Evolutionary conservation across 2,797 vertebrate genomes (phyloP).

Genomic region (Eremophila alpestris): DNA sequence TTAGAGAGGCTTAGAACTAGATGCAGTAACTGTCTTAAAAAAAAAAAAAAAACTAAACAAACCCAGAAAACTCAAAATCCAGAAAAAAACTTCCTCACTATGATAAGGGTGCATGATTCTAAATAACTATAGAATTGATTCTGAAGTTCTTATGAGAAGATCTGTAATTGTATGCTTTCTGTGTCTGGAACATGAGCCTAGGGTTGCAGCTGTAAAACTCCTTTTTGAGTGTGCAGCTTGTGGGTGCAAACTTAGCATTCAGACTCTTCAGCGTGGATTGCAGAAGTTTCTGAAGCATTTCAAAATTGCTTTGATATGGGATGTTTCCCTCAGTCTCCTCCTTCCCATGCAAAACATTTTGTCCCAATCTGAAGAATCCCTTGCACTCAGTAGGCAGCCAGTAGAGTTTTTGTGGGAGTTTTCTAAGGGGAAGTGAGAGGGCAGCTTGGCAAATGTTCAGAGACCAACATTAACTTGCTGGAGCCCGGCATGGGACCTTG

Average conservation of each 20-base stretch:
- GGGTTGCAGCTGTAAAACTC: background rate
- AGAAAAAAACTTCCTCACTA: background rate
- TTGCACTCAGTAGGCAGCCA: slow-evolving; percentile 80
- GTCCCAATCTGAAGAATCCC: slow-evolving; percentile 85
- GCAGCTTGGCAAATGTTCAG: slow-evolving; percentile 91
- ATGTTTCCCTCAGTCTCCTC: background rate
- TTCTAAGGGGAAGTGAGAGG: slow-evolving; percentile 80
- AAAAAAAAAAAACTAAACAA: background rate
- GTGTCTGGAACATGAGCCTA: background rate
- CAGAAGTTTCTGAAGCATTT: slow-evolving; percentile 1
- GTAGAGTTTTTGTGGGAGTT: slow-evolving; percentile 76
- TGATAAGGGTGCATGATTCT: background rate
- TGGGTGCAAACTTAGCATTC: background rate
- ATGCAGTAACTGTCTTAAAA: background rate
- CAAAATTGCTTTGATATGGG: background rate
- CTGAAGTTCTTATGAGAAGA: background rate
- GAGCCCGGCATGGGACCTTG: slow-evolving; percentile 93
- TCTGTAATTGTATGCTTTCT: background rate
- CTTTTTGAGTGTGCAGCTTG: background rate
- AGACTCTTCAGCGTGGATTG: background rate
- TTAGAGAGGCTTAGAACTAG: background rate
- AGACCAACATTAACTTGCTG: slow-evolving; percentile 86
- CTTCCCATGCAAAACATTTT: slow-evolving; percentile 49
- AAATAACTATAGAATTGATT: background rate
- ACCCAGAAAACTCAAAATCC: background rate